These are phyloP conservation scores for Dreissena rostriformis DNA, from an alignment of 1,140 invertebrate species.

Conservation along the genomic window DNA sequence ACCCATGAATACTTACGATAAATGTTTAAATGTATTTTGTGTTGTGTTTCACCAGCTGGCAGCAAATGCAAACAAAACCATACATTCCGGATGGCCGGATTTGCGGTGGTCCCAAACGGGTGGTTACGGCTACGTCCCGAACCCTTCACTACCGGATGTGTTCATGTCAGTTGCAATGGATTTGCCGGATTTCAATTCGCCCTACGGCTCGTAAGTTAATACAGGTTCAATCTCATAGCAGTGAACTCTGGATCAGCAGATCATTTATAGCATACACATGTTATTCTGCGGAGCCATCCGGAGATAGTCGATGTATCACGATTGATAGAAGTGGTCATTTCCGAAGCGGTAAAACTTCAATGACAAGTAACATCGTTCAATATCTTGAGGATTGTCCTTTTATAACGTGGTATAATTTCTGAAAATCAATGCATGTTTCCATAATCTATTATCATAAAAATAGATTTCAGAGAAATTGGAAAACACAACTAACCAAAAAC, in stretches of 20 bases:
- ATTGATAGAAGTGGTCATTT: no score
- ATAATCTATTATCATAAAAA: not conserved
- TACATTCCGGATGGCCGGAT: conserved; percentile 51
- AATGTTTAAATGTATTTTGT: not conserved
- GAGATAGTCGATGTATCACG: no score
- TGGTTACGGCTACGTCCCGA: conserved; percentile 67
- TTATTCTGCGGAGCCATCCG: no score
- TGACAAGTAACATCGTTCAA: no score
- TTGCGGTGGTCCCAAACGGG: conserved; percentile 74
- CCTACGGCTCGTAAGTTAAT: conserved; percentile 61
- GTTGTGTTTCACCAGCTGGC: not conserved
- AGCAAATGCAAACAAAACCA: conserved; percentile 14
- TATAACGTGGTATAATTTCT: not conserved
- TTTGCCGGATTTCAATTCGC: conserved; percentile 68
- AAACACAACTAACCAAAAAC: no score
- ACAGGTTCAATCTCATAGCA: not conserved
- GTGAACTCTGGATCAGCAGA: no score
- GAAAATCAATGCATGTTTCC: no score
- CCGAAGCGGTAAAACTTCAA: not conserved
- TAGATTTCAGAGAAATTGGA: no score
- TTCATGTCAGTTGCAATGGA: conserved; percentile 74
- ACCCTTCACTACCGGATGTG: conserved; percentile 61
- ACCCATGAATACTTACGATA: not conserved
- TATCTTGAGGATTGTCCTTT: not conserved
- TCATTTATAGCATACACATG: not conserved